Evolutionary conservation across 2,888 invertebrate genomes (phyloP).

Genomic region (Tricholauxania praeusta): DNA sequence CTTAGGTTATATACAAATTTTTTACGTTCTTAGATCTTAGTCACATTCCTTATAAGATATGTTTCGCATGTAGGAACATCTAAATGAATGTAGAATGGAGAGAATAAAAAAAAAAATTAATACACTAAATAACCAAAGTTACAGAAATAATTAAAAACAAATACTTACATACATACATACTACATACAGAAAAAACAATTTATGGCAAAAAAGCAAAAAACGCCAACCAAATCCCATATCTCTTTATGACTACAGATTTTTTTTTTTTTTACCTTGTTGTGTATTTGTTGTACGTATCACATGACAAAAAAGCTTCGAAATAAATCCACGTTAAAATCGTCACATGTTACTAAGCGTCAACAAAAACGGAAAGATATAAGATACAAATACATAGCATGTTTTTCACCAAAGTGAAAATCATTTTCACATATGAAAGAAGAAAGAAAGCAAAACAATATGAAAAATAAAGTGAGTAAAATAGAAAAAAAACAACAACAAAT

Average conservation of each 20-base stretch:
- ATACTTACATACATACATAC: not conserved
- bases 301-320: conserved; percentile 35
- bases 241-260: conserved; percentile 12
- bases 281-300: conserved; percentile 26
- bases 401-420: conserved; percentile 57
- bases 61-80: no score
- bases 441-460: conserved; percentile 32
- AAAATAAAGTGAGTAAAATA: conserved; percentile 36
- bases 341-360: conserved; percentile 38
- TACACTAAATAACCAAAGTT: conserved; percentile 30
- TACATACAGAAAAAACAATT: not conserved
- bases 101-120: no score
- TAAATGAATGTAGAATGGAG: no score
- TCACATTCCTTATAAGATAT: no score
- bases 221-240: not conserved
- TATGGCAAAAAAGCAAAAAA: not conserved
- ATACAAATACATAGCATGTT: conserved; percentile 39
- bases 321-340: conserved; percentile 45
- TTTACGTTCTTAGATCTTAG: no score
- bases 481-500: no score
- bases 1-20: no score
- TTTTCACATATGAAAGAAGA: conserved; percentile 44
- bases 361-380: conserved; percentile 26
- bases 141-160: conserved; percentile 36
- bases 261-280: not conserved